Percentiles rank a stretch among this genome's conserved stretches.
phyloP scores from a whole-genome alignment of 64 coral and sea anemone species.

The Orbicella faveolata region DNA sequence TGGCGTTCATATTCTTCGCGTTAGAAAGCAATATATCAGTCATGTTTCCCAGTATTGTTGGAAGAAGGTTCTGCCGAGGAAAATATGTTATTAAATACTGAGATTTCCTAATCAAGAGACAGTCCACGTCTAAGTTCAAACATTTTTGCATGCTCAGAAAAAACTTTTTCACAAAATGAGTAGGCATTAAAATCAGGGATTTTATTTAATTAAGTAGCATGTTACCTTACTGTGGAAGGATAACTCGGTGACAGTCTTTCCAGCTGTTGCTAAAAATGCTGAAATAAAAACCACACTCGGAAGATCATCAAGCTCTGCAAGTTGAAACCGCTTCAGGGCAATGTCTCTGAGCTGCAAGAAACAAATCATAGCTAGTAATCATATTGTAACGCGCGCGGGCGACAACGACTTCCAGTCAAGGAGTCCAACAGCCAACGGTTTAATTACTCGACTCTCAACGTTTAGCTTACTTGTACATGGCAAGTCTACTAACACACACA shows the following conservation, averaged over 20 bases:
- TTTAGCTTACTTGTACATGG: too few species aligned
- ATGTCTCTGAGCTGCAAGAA: slow-evolving; percentile 12
- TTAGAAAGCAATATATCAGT: not conserved
- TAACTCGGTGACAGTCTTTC: slow-evolving; percentile 5
- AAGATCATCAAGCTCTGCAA: not conserved
- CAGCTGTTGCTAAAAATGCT: not conserved
- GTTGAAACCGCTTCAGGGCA: slow-evolving; percentile 4
- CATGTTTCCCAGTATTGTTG: not conserved
- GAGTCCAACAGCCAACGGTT: too few species aligned
- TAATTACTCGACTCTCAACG: too few species aligned
- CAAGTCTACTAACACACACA: too few species aligned
- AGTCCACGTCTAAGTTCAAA: too few species aligned
- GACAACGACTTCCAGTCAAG: too few species aligned
- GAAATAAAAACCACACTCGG: not conserved
- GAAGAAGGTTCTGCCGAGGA: not conserved
- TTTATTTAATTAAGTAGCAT: not conserved
- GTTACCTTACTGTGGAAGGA: not conserved
- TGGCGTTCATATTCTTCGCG: not conserved
- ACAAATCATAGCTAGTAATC: not conserved
- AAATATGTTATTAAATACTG: too few species aligned
- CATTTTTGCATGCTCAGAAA: too few species aligned
- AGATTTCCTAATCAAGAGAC: too few species aligned
- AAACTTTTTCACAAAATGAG: too few species aligned
- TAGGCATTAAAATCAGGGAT: too few species aligned
- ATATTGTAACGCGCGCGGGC: not conserved